Evolutionary conservation across 2,113 vertebrate genomes (phyloP), one percentile per base, ranked within the genome.

Genomic region (Pygoscelis antarcticus): DNA sequence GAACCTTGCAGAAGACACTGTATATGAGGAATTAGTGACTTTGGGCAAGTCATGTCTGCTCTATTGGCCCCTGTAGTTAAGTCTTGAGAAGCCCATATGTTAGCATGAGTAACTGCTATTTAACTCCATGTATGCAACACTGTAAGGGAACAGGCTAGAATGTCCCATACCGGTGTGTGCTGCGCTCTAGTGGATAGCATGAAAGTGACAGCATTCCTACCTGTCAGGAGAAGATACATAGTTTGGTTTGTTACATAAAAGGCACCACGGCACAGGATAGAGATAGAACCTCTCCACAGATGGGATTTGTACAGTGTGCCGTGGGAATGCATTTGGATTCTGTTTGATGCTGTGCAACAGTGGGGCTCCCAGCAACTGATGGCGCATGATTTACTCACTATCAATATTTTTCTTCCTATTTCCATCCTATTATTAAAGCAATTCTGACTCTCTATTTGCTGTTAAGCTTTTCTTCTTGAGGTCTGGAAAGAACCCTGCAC

Each of bases 71-170:
- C 9, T 44, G 11, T 52, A 52, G 10, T n/a, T 77, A 52, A 78
- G 54, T 26, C 32, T 60, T 89, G 30, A 77, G 68, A 72, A 52
- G 7, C 3, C 7, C 11, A 4, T 34, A 18, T 34, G 2, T 66
- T 42, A 51, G 26, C 10, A 19, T 34, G 13, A 61, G 12, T 34
- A 76, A 61, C 10, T n/a, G n/a, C 32, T 51, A 13, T 30, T 81
- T 54, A 58, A 68, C 6, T 27, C 47, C 18, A 13, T 0, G 0
- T 25, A 12, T 5, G 4, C 16, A 54, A 16, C 36, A 20, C 23
- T 32, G 10, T n/a, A 38, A 83, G 25, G 22, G 32, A 66, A 57
- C 11, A 6, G 44, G 20, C 13, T 76, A n/a, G 34, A 71, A 44
- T 52, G 27, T 10, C 34, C 77, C 75, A 75, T 2, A 6, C 32